Conservation (phyloP, 2,797 vertebrate species). For the Hippocampus kuda region DNA sequence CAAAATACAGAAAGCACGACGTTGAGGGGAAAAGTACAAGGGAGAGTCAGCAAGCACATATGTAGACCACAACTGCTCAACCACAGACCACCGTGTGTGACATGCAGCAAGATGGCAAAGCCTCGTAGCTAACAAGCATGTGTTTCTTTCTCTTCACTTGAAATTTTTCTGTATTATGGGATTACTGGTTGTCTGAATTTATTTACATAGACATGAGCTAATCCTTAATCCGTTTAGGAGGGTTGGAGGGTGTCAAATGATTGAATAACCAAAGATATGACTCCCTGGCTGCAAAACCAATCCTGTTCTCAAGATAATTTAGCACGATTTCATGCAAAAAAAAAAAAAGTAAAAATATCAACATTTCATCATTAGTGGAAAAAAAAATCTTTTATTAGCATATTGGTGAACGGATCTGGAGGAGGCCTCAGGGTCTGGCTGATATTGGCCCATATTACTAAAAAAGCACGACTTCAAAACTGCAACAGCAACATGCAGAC, state of each 20-base stretch:
- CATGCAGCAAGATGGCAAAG: neutral
- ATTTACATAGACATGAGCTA: conserved; percentile 23
- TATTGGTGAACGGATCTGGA: too few relatives aligned
- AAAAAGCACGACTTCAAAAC: too few relatives aligned
- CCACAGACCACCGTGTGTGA: neutral
- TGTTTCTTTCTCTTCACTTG: conserved; percentile 7
- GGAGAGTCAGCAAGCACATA: neutral
- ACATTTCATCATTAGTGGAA: neutral
- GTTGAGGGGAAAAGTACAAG: neutral
- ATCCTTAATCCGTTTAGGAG: conserved; percentile 18
- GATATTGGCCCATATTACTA: too few relatives aligned
- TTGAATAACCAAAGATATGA: conserved; percentile 13
- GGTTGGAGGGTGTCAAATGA: conserved; percentile 19
- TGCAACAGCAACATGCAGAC: too few relatives aligned
- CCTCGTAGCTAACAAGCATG: neutral
- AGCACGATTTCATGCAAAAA: neutral
- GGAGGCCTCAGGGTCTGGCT: too few relatives aligned
- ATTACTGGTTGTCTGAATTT: conserved; percentile 29
- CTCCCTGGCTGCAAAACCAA: neutral
- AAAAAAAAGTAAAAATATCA: neutral
- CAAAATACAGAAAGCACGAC: neutral
- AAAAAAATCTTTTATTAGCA: neutral
- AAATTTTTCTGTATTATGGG: conserved; percentile 19
- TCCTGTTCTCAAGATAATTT: neutral
- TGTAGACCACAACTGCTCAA: neutral